Base-by-base conservation (phyloP, 2,797 vertebrate genomes). In the Chaetophractus vellerosus region DNA sequence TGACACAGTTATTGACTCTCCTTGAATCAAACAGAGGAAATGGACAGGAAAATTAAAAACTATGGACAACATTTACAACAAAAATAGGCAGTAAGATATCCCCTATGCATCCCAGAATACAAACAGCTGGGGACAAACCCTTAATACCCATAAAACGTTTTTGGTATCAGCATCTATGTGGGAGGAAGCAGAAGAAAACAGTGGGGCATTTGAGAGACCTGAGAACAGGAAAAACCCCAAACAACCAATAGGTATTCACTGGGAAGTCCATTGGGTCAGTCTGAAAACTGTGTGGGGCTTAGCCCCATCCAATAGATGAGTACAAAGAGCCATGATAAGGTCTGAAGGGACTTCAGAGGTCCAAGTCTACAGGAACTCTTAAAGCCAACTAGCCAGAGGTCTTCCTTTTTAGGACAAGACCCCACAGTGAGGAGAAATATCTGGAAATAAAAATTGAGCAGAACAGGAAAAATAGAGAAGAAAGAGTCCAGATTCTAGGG, bases 141-240 rank as follows among this genome's bases (percentile, higher is more conserved):
- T 74, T 41, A 50, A 11, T 61, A 52, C 59, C 28, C 50, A 45
- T 8, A 55, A 83, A 63, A 48, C 15, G 28, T 88, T 4, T 88
- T 28, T 74, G 28, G 91, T 84, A 71, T 41, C 50, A 84, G 9
- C 63, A 45, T 76, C 45, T 88, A 52, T 52, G 64, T 72, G 33
- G 84, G 31, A 79, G 28, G 88, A 91, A 88, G 1, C 24, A 57
- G 24, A 12, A 10, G 3, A 59, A 33, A 81, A 36, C 8, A 64
- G 41, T 33, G 33, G 50, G 16, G 16, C 36, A 81, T 64, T 57
- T 88, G 66, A 64, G 15, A 52, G 76, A 33, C 24, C 48, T 64
- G 64, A 63, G 57, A 88, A 81, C 31, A 93, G 59, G 55, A 66
- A 66, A 64, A 66, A 48, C 55, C 21, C 78, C 57, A 69, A 90